Evolutionary conservation across 1,140 invertebrate genomes (phyloP).

Genomic region (Saccostrea cuccullata): DNA sequence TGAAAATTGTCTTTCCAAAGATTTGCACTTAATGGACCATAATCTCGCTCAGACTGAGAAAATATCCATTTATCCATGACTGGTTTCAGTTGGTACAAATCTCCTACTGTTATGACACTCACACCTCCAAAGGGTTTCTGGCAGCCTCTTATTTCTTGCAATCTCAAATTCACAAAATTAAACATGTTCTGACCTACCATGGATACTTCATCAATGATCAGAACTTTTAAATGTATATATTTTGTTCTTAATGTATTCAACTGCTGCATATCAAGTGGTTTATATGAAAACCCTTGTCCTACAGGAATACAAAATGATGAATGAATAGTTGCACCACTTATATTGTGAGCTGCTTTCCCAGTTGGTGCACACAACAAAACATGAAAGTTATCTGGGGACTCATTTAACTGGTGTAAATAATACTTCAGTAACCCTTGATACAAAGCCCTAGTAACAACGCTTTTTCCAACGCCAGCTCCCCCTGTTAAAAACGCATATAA

Average conservation of each 20-base stretch:
- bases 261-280: constrained; percentile 51
- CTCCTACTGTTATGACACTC: constrained; percentile 53
- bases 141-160: constrained; percentile 55
- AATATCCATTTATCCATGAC: constrained; percentile 60
- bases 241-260: constrained; percentile 49
- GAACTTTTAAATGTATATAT: constrained; percentile 43
- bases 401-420: constrained; percentile 14
- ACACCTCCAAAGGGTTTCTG: constrained; percentile 58
- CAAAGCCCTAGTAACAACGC: constrained; percentile 52
- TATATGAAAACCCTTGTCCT: constrained; percentile 49
- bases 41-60: constrained; percentile 27
- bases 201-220: constrained; percentile 62
- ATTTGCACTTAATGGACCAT: constrained; percentile 54
- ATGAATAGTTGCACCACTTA: constrained; percentile 37
- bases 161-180: constrained; percentile 53
- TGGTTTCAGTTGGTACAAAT: constrained; percentile 60
- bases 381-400: constrained; percentile 48
- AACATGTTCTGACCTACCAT: constrained; percentile 60
- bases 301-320: constrained; percentile 53
- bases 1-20: constrained; percentile 57
- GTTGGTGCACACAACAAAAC: constrained; percentile 51
- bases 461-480: constrained; percentile 64
- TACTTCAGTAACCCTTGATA: constrained; percentile 51
- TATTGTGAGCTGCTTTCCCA: constrained; percentile 58
- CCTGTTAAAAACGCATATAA: constrained; percentile 50